Base-by-base conservation (phyloP, 2,113 vertebrate genomes). In the Sceloporus undulatus region DNA sequence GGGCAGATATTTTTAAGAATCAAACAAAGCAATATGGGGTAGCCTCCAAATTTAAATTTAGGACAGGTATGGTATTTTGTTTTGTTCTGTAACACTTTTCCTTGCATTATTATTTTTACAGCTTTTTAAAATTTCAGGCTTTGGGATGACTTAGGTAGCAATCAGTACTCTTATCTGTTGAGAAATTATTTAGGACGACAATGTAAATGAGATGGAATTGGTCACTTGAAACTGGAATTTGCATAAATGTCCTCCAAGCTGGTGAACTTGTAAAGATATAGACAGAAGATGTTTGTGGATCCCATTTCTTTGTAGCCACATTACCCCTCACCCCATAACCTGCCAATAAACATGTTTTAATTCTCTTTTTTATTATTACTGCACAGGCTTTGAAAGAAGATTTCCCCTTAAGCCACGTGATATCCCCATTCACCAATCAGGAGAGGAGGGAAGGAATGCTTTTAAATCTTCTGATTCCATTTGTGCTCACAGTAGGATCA, bases 351-450 rank as follows among this genome's bases (percentile, higher is more conserved):
- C n/a, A 91, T 89, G 0, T 0, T 92, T 94, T 94, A 94, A 95
- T 93, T 90, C 83, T 95, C 92, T 93, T 94, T 95, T 96, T 95
- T 97, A 92, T 96, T 94, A 95, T 96, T 95, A 90, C 91, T 96
- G 94, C 90, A 87, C 94, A 99, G 99, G 99, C 99, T 92, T 97
- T 99, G 96, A 99, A 99, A 97, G 99, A 99, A 90, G 99, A 99
- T 97, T 99, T 99, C 62, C 99, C 98, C 27, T 97, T 99, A 95
- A 98, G 98, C 96, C 99, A 99, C 92, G 99, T 99, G 97, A 99
- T 99, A 96, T 99, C 99, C 87, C 99, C 99, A 83, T 99, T 99
- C 97, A 99, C 99, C 97, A 99, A 99, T 98, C 98, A 99, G 96
- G 99, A 99, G 95, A 97, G 99, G 95, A 97, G 99, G 94, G 99